Evolutionary conservation across 2,888 invertebrate species (phyloP).

Genomic region (Boloria euphrosyne): DNA sequence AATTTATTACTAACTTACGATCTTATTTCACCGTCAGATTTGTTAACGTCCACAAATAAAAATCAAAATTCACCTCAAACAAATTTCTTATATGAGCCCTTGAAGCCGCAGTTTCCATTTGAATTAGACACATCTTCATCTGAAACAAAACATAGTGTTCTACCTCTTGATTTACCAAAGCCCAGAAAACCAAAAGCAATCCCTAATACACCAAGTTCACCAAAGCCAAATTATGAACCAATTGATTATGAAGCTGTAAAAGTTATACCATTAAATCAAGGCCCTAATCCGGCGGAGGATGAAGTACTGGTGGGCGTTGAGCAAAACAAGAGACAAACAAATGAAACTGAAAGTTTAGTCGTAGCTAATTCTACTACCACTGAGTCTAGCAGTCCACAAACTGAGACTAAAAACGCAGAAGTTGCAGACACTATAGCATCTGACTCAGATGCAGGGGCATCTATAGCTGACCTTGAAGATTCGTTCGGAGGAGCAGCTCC

Average conservation of each 20-base stretch:
- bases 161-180: slow-evolving; percentile 68
- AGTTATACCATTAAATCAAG: slow-evolving; percentile 72
- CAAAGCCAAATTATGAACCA: slow-evolving; percentile 60
- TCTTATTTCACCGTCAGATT: slow-evolving; percentile 59
- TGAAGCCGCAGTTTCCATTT: slow-evolving; percentile 64
- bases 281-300: slow-evolving; percentile 61
- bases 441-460: slow-evolving; percentile 76
- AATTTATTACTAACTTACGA: slow-evolving; percentile 72
- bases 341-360: slow-evolving; percentile 45
- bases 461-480: slow-evolving; percentile 86
- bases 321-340: slow-evolving; percentile 65
- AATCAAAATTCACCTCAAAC: slow-evolving; percentile 50
- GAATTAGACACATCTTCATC: slow-evolving; percentile 72
- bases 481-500: slow-evolving; percentile 88
- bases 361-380: slow-evolving; percentile 39
- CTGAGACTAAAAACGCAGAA: slow-evolving; percentile 51
- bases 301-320: slow-evolving; percentile 53
- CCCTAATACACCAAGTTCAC: slow-evolving; percentile 35
- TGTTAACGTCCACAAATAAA: slow-evolving; percentile 47
- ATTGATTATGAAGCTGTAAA: slow-evolving; percentile 71
- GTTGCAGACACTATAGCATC: slow-evolving; percentile 64
- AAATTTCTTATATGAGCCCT: slow-evolving; percentile 68
- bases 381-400: slow-evolving; percentile 43
- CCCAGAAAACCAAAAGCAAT: slow-evolving; percentile 58
- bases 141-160: slow-evolving; percentile 57